A percentile compares a stretch with the other conserved stretches of the same genome.
Conservation (phyloP, 64 coral and sea anemone species). For the Montipora capricornis region DNA sequence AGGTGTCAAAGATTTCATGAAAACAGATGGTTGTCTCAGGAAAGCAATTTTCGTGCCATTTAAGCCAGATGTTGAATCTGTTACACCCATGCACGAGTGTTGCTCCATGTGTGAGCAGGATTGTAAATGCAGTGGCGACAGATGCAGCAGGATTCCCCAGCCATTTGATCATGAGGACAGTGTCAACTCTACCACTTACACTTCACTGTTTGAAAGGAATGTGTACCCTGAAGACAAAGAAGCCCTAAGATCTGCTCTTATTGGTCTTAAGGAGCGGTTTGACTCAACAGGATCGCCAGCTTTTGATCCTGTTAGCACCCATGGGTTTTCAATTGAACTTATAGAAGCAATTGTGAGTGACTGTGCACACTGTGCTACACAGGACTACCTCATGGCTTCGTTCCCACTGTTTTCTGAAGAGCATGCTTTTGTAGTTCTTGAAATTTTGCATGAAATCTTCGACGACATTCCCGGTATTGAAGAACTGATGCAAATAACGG, state of each 20-base stretch:
- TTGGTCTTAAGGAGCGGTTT: constrained; percentile 21
- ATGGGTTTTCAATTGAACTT: constrained; percentile 24
- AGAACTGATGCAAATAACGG: not conserved
- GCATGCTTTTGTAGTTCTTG: constrained; percentile 33
- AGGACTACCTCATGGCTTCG: constrained; percentile 9
- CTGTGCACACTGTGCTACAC: constrained; percentile 1
- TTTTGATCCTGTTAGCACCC: constrained; percentile 44
- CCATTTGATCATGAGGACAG: no score
- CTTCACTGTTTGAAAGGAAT: not conserved
- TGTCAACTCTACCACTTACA: no score
- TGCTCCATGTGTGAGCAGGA: no score
- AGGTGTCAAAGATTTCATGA: no score
- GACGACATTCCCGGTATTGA: constrained; percentile 18
- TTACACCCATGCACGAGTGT: no score
- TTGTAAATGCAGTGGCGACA: no score
- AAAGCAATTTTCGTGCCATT: no score
- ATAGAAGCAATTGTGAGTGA: constrained; percentile 5
- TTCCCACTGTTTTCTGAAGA: constrained; percentile 10
- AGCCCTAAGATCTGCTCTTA: constrained; percentile 15
- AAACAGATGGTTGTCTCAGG: no score
- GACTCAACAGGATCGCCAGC: not conserved
- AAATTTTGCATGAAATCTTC: constrained; percentile 34
- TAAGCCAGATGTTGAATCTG: not conserved
- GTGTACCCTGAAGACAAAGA: constrained; percentile 21
- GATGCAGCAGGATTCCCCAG: no score